Percentiles rank a stretch among this genome's conserved stretches.
phyloP scores from a whole-genome alignment of 2,888 invertebrate genomes.

The Anoncus sp. region DNA sequence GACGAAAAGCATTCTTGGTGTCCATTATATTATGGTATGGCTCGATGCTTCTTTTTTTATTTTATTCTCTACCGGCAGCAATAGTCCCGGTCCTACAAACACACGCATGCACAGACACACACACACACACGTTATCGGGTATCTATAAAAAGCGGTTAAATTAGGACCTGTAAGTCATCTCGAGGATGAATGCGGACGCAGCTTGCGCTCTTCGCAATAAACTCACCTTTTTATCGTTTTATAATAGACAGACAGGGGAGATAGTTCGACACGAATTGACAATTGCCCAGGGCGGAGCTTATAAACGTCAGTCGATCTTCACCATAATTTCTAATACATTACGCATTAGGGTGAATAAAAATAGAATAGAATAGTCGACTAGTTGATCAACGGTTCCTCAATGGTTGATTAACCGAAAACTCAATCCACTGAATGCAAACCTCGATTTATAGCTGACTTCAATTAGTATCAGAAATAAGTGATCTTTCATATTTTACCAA shows the following conservation, averaged over 20 bases:
- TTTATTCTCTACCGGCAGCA: slow-evolving; percentile 10
- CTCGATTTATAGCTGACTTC: neutral
- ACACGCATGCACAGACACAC: neutral
- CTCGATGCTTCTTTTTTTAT: slow-evolving; percentile 37
- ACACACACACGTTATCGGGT: slow-evolving; percentile 24
- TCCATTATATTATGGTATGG: slow-evolving; percentile 44
- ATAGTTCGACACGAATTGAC: slow-evolving; percentile 23
- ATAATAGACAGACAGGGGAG: slow-evolving; percentile 46
- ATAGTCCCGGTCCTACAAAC: neutral
- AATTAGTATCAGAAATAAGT: neutral
- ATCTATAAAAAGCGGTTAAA: slow-evolving; percentile 58
- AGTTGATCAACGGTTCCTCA: slow-evolving; percentile 1
- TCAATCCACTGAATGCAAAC: neutral
- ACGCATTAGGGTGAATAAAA: neutral
- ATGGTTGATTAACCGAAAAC: slow-evolving; percentile 2
- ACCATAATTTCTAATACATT: slow-evolving; percentile 22
- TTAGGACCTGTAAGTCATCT: slow-evolving; percentile 57
- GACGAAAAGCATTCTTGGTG: slow-evolving; percentile 53
- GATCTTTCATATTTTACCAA: neutral
- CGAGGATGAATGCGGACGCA: slow-evolving; percentile 30
- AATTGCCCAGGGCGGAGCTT: slow-evolving; percentile 19
- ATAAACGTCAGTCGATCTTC: slow-evolving; percentile 36
- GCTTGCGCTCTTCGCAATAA: slow-evolving; percentile 51
- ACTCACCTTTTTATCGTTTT: slow-evolving; percentile 55
- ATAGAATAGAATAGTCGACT: slow-evolving; percentile 1